Base-by-base conservation (phyloP, 2,797 vertebrate genomes). In the Nasua narica region DNA sequence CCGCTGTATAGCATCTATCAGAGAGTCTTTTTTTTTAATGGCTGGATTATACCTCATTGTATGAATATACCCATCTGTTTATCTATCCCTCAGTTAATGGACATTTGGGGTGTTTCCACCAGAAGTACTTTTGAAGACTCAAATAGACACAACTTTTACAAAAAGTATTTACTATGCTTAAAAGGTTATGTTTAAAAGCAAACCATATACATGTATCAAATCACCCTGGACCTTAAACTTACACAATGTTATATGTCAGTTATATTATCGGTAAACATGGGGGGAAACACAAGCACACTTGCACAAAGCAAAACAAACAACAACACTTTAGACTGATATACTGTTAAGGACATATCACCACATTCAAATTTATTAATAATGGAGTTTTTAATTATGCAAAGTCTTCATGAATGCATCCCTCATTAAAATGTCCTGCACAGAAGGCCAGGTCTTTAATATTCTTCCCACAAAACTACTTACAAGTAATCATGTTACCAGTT, bases 161-260 rank as follows among this genome's bases (percentile, higher is more conserved):
- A 37, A 40, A 96, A 79, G 7, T 91, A 92, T 37, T 79, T 91
- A 81, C 37, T 82, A 91, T 50, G 13, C 18, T 94, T 92, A 91
- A 95, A 93, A 87, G 19, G 5, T 35, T 76, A 93, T 48, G 19
- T 87, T 90, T 96, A 94, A 95, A 90, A 95, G 27, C 46, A 95
- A 95, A 91, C 72, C 10, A 84, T 32, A 60, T 5, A 88, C 48
- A 90, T 32, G 13, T 58, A 84, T 69, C 93, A 94, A 90, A 58
- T 54, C 60, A 79, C 25, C 35, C 14, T 70, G 50, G 35, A 70
- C 8, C 12, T 94, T 87, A 87, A 84, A 52, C 18, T 93, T 84
- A 76, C 23, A 32, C 37, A 90, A 32, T 84, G 48, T 48, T 90
- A 4, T 35, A 52, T 37, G 1, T 72, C 43, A 60, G 60, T 16